Evolutionary conservation across 2,113 vertebrate species (phyloP), one percentile per base, ranked within the genome.

Genomic region (Trachemys scripta): DNA sequence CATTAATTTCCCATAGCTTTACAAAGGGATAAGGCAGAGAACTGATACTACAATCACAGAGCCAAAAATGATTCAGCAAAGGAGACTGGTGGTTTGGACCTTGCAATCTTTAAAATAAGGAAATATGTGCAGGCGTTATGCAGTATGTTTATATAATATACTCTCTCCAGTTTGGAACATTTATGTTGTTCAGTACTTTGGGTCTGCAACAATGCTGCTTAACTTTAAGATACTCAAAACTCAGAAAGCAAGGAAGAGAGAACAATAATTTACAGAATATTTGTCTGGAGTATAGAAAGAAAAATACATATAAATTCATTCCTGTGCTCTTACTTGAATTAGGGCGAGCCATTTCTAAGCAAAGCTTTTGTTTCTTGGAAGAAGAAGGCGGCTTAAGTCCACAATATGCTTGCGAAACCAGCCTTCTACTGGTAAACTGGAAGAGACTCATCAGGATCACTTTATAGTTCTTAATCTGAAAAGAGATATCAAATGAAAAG

Each of bases 331-430:
- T 98, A 98, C 98, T 97, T 87, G 98, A 98, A 92, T 97, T 98
- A 6, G 98, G 98, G 56, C 98, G 98, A 86, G 98, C 95, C 98
- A 98, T 98, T n/a, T 96, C 94, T 80, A 92, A 85, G 50, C 90
- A 95, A 27, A 97, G 53, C 49, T 53, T 91, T 14, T 69, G 95
- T 29, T 94, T 93, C 94, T 89, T 96, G 2, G 93, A 72, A 31
- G 95, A 9, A 47, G 90, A 12, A 81, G 95, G 81, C 78, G 95
- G 81, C 78, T 94, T 96, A 25, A 97, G 19, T 51, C 96, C 93
- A n/a, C 95, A 80, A 10, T 11, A 82, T 0, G 94, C 95, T 45
- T 87, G 98, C 10, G 93, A 95, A 93, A 98, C 59, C 85, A 98
- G 16, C 92, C 93, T 96, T 53, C 97, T 81, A 0, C 87, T 80